Percentiles rank a stretch among this genome's conserved stretches.
These are phyloP conservation scores for Hymenopus coronatus DNA, from an alignment of 2,888 invertebrate genomes.

Conservation along the genomic window DNA sequence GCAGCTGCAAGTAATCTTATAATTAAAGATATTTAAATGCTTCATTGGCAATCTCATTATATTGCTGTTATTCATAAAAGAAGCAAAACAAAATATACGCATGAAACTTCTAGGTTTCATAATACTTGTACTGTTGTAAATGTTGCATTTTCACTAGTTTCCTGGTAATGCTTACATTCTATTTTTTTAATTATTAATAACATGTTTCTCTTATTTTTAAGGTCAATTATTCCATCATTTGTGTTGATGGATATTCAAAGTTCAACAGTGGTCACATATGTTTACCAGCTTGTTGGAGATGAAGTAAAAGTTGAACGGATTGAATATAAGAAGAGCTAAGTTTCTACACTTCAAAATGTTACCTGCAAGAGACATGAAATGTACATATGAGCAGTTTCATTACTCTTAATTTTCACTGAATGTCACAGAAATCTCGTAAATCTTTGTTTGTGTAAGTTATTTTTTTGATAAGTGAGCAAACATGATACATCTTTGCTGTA, in stretches of 20 bases:
- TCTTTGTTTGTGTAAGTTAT: background rate
- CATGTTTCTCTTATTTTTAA: constrained; percentile 49
- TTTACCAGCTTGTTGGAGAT: constrained; percentile 94
- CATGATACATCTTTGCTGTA: background rate
- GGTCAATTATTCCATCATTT: constrained; percentile 90
- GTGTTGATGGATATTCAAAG: constrained; percentile 99
- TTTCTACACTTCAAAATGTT: constrained; percentile 22
- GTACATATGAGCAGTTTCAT: background rate
- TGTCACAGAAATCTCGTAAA: background rate
- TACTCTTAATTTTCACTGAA: background rate
- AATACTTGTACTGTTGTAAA: background rate
- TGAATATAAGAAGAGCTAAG: constrained; percentile 88
- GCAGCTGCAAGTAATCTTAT: too few relatives aligned
- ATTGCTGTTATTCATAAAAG: too few relatives aligned
- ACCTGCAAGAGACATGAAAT: background rate
- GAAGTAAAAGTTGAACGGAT: constrained; percentile 99
- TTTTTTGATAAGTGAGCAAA: background rate
- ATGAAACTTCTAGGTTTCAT: too few relatives aligned
- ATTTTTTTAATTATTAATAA: background rate
- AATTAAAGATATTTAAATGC: too few relatives aligned
- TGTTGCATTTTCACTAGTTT: background rate
- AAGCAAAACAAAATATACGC: background rate
- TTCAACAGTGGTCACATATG: constrained; percentile 95
- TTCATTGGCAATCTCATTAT: too few relatives aligned
- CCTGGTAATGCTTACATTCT: background rate